These are phyloP conservation scores for Heterocephalus glaber DNA, from an alignment of 2,113 vertebrate genomes.

Conservation along the genomic window DNA sequence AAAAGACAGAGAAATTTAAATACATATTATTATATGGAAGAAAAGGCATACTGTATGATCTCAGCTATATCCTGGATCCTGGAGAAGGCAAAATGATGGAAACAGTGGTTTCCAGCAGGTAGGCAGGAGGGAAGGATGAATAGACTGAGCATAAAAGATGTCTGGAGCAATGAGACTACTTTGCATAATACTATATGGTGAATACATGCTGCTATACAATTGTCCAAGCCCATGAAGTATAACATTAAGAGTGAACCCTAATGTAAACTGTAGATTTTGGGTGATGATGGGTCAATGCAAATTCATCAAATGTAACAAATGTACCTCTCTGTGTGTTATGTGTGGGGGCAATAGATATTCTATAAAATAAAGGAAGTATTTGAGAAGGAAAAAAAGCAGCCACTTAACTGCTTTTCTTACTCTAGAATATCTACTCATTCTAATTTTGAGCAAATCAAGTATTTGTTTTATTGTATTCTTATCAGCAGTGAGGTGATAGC, in stretches of 20 bases:
- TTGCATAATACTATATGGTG: neutral
- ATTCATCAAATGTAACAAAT: neutral
- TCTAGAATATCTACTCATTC: neutral
- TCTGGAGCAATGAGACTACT: neutral
- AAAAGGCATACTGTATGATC: neutral
- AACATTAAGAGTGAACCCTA: neutral
- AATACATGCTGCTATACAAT: neutral
- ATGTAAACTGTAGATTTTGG: neutral
- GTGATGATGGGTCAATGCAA: neutral
- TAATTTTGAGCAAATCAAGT: slow-evolving; percentile 7
- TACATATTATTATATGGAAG: neutral
- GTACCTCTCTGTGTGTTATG: neutral
- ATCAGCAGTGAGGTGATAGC: neutral
- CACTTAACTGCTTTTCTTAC: neutral
- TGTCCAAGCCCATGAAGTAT: neutral
- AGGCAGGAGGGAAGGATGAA: neutral
- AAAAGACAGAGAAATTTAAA: neutral
- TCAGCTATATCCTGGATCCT: neutral
- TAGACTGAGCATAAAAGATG: neutral
- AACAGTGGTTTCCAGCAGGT: neutral
- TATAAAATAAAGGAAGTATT: neutral
- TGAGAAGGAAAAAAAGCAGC: neutral
- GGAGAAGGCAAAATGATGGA: neutral
- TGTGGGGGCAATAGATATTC: neutral
- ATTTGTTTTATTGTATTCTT: neutral